Evolutionary conservation across 2,888 invertebrate genomes (phyloP), one percentile per base, ranked within the genome.

Genomic region (Amphipoea lucens): DNA sequence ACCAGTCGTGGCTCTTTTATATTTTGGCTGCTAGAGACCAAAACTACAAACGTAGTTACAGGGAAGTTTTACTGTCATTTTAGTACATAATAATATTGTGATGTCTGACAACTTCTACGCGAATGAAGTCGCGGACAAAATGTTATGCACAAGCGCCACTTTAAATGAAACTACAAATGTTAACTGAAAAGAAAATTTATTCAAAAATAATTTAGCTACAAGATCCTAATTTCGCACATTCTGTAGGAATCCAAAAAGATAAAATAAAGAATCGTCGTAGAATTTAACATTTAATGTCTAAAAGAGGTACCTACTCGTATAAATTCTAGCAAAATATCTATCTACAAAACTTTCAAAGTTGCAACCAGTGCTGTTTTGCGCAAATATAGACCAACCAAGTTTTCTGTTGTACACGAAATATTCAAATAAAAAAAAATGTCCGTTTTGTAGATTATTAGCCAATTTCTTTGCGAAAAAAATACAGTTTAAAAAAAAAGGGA

Each of bases 151-250:
- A 66, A 62, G 14, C 51, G 40, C 29, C 14, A 4, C 4, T 51
- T 14, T 62, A 75, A 81, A 81, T 71, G 2, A 85, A 74, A 84
- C 23, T n/a, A 76, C 36, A 36, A 67, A 51, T 14, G 0, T 23
- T n/a, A 48, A 57, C 2, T 2, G 23, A 74, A 76, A 65, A 17
- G 0, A 0, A 23, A 45, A 69, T 76, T 82, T 84, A 71, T 65
- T 83, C 40, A 62, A 70, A 54, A 57, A 48, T 0, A 82, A 78
- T 71, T 65, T 72, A 0, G 14, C 17, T 5, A 45, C 40, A 1
- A 20, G 6, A n/a, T 54, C 2, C 4, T 5, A 71, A 45, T 60
- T 68, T 65, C 4, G 29, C 11, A 20, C 6, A 69, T 51, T 14
- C 2, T 36, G 0, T 29, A 4, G 3, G 4, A 5, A 45, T 2